A percentile compares a stretch with the other conserved stretches of the same genome.
Evolutionary conservation across 2,113 vertebrate species (phyloP).

Genomic region (Gracilinanus agilis): DNA sequence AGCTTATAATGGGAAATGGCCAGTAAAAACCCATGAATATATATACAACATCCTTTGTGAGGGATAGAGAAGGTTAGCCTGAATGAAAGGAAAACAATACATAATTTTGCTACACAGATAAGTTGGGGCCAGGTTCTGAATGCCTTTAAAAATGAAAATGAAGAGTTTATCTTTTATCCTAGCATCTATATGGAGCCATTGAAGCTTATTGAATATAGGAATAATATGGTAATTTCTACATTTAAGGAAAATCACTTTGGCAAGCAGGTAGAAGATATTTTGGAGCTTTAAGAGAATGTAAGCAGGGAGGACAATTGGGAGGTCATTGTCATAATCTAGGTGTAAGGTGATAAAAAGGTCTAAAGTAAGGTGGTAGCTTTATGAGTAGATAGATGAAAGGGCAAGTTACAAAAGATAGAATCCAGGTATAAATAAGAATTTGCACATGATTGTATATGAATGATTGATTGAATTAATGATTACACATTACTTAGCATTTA

Average conservation of each 20-base stretch:
- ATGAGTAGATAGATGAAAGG: background rate
- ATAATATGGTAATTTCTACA: background rate
- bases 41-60: background rate
- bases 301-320: background rate
- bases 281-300: background rate
- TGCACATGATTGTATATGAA: background rate
- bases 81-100: background rate
- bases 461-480: background rate
- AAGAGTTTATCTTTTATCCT: background rate
- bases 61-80: background rate
- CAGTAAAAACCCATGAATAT: background rate
- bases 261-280: background rate
- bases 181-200: background rate
- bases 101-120: background rate
- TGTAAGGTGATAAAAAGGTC: background rate
- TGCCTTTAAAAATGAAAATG: background rate
- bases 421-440: background rate
- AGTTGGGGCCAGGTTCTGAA: background rate
- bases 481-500: background rate
- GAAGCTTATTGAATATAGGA: background rate
- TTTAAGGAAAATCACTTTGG: background rate
- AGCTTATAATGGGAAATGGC: background rate
- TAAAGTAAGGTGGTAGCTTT: background rate
- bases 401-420: background rate
- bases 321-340: background rate